phyloP scores from a whole-genome alignment of 2,888 invertebrate species.

The Caenorhabditis uteleia region DNA sequence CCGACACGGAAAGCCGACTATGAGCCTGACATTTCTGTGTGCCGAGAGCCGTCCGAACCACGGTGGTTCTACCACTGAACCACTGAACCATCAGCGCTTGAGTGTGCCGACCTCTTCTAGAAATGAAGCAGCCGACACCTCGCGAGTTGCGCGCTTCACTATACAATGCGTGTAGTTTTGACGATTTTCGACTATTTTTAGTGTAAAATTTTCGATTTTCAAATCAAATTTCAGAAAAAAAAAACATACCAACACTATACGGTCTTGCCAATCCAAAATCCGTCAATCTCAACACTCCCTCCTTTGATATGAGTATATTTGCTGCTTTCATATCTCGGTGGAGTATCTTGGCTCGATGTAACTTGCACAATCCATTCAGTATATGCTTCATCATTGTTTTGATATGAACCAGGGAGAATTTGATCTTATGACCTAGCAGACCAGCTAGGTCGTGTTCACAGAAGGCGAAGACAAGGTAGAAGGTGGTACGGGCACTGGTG shows the following conservation, averaged over 20 bases:
- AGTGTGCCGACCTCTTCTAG: too few species aligned
- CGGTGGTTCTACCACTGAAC: too few species aligned
- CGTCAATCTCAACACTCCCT: slow-evolving; percentile 90
- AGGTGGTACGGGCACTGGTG: slow-evolving; percentile 77
- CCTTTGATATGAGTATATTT: slow-evolving; percentile 93
- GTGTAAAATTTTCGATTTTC: too few species aligned
- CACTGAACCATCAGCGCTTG: too few species aligned
- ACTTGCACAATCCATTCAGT: slow-evolving; percentile 80
- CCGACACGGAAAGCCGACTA: too few species aligned
- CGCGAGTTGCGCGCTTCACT: too few species aligned
- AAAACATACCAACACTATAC: slow-evolving; percentile 30
- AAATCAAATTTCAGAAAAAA: too few species aligned
- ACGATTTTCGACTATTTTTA: too few species aligned
- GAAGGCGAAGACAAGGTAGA: slow-evolving; percentile 96
- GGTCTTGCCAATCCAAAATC: slow-evolving; percentile 94
- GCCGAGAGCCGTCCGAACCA: too few species aligned
- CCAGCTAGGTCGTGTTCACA: slow-evolving; percentile 98
- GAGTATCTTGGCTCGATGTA: slow-evolving; percentile 87
- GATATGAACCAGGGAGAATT: slow-evolving; percentile 93
- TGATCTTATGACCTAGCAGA: slow-evolving; percentile 87
- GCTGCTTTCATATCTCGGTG: slow-evolving; percentile 99
- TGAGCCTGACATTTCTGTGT: too few species aligned
- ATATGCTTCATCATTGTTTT: slow-evolving; percentile 84
- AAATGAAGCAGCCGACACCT: too few species aligned
- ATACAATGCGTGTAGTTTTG: too few species aligned